These are phyloP conservation scores for Megaptera novaeangliae DNA, from an alignment of 2,113 vertebrate genomes.

Conservation along the genomic window DNA sequence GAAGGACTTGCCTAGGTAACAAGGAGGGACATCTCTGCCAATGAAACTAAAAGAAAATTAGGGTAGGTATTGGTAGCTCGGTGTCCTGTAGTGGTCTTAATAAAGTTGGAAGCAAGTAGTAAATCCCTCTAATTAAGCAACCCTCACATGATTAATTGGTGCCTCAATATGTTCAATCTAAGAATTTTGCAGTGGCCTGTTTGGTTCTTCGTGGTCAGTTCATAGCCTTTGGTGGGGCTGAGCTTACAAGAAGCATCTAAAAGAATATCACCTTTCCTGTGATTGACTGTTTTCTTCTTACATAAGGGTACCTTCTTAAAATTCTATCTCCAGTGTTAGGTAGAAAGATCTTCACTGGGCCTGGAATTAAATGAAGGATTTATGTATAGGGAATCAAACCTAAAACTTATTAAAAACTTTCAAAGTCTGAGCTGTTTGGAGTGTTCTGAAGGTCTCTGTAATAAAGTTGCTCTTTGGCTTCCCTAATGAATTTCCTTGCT, in stretches of 20 bases:
- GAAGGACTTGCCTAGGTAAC: not conserved
- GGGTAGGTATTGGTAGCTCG: not conserved
- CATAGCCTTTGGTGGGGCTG: not conserved
- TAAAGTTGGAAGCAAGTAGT: not conserved
- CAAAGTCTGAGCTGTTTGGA: not conserved
- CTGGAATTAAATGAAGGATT: slow-evolving; percentile 23
- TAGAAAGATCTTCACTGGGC: not conserved
- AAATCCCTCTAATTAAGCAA: not conserved
- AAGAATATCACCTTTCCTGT: not conserved
- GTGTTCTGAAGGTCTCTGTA: not conserved
- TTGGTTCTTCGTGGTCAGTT: not conserved
- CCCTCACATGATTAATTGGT: not conserved
- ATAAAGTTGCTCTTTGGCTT: slow-evolving; percentile 31
- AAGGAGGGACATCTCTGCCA: not conserved
- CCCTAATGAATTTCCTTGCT: not conserved
- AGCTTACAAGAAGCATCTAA: not conserved
- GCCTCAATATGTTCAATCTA: not conserved
- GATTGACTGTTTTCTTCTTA: not conserved
- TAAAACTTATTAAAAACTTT: not conserved
- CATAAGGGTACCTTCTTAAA: not conserved
- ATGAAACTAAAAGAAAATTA: not conserved
- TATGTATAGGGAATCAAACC: not conserved
- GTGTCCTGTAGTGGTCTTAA: not conserved
- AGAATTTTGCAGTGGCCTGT: not conserved
- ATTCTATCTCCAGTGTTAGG: not conserved